A percentile compares a stretch with the other conserved stretches of the same genome.
Conservation (phyloP, 2,888 invertebrate species). For the Lycocerus yunnanus region DNA sequence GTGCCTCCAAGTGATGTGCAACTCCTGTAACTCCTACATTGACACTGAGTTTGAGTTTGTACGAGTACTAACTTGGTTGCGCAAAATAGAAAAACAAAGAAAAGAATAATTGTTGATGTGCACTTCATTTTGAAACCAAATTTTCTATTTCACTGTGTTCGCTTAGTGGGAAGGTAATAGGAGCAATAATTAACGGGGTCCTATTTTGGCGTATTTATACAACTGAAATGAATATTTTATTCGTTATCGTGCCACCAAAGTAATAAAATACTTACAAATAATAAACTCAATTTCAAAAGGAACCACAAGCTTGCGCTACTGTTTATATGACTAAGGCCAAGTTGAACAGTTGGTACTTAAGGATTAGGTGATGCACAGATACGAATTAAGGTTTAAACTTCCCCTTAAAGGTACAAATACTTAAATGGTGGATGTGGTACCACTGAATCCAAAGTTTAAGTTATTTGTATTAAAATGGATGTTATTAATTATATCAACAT, state of each 20-base stretch:
- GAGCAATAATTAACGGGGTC: background rate
- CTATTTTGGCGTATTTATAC: background rate
- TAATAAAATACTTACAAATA: too few species aligned
- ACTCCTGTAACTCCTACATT: background rate
- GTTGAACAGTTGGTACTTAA: too few species aligned
- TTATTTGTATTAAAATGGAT: too few species aligned
- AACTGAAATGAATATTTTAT: background rate
- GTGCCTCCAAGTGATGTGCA: background rate
- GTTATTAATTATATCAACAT: too few species aligned
- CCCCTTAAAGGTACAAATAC: too few species aligned
- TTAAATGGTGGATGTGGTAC: too few species aligned
- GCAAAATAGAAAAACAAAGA: background rate
- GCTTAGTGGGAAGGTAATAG: background rate
- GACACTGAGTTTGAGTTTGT: background rate
- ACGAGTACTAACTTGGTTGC: too few species aligned
- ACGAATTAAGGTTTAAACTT: too few species aligned
- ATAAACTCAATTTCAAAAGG: background rate
- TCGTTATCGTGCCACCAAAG: background rate
- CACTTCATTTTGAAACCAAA: background rate
- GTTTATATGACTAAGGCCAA: too few species aligned
- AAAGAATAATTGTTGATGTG: background rate
- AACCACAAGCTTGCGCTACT: too few species aligned
- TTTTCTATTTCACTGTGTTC: background rate
- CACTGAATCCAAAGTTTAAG: too few species aligned
- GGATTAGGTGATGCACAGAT: too few species aligned